Percentiles rank a stretch among this genome's conserved stretches.
Conservation (phyloP, 2,113 vertebrate species). For the Thamnophis sirtalis region DNA sequence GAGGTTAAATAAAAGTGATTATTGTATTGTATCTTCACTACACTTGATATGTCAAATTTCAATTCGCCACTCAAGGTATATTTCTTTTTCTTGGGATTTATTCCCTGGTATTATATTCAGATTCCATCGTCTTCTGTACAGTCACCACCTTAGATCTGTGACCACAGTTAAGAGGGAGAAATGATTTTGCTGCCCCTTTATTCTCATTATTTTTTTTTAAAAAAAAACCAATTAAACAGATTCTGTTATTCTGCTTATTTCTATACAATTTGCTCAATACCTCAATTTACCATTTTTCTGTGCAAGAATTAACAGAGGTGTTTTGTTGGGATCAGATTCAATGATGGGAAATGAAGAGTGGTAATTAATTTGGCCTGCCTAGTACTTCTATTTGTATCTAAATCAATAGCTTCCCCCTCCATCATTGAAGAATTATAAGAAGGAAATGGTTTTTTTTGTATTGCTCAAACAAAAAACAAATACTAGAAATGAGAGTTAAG, state of each 20-base stretch:
- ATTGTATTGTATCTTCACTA: neutral
- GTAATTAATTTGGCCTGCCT: neutral
- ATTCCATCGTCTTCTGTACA: fast-evolving
- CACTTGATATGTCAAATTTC: neutral
- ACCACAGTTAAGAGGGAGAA: neutral
- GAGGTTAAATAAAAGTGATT: neutral
- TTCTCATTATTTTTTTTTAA: neutral
- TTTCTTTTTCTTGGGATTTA: neutral
- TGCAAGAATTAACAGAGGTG: neutral
- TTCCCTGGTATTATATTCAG: neutral
- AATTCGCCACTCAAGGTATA: neutral
- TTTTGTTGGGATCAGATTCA: conserved; percentile 30
- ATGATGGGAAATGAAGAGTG: conserved; percentile 21
- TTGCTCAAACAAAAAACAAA: neutral
- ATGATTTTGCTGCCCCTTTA: neutral
- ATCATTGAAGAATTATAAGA: neutral
- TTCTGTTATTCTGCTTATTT: neutral
- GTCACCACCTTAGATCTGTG: neutral
- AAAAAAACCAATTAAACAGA: neutral
- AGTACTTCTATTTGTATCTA: neutral
- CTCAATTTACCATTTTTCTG: conserved; percentile 19
- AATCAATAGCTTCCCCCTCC: conserved; percentile 9
- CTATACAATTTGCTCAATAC: neutral
- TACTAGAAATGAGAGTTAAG: neutral
- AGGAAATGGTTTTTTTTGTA: neutral